Percentiles rank a stretch among this genome's conserved stretches.
These are phyloP conservation scores for Beaufortia kweichowensis DNA, from an alignment of 2,113 vertebrate species.

Conservation along the genomic window DNA sequence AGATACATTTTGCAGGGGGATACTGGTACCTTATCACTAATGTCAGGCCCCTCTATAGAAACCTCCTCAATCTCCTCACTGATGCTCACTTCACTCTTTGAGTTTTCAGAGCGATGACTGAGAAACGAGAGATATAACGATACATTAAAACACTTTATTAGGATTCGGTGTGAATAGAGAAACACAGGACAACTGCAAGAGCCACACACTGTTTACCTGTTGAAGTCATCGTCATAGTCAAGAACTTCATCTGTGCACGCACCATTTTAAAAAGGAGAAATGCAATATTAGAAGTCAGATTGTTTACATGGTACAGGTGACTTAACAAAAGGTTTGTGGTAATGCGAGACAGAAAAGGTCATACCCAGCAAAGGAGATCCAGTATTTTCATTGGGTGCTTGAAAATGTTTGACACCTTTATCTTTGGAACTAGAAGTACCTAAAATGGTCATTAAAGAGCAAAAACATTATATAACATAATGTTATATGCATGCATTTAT, in stretches of 20 bases:
- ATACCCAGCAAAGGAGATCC: slow-evolving; percentile 76
- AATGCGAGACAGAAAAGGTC: slow-evolving; percentile 18
- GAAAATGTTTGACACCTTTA: slow-evolving; percentile 68
- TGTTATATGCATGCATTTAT: too few species aligned
- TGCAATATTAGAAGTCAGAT: neutral
- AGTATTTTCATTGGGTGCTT: slow-evolving; percentile 65
- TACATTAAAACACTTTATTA: neutral
- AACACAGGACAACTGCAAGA: neutral
- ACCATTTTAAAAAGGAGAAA: neutral
- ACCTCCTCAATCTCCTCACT: slow-evolving; percentile 92
- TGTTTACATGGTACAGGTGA: neutral
- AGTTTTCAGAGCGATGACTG: slow-evolving; percentile 86
- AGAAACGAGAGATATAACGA: neutral
- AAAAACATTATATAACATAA: neutral
- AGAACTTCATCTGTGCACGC: slow-evolving; percentile 80
- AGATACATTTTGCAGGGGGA: neutral
- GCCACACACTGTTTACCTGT: slow-evolving; percentile 77
- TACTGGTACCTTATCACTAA: slow-evolving; percentile 80
- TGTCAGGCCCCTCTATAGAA: slow-evolving; percentile 81
- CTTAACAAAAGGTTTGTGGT: neutral
- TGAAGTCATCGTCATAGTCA: slow-evolving; percentile 91
- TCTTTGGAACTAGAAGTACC: slow-evolving; percentile 61
- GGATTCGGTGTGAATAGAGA: neutral
- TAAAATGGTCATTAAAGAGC: slow-evolving; percentile 6
- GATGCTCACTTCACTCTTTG: slow-evolving; percentile 84